phyloP scores from a whole-genome alignment of 2,888 invertebrate species.

The Glaucopsyche alexis region DNA sequence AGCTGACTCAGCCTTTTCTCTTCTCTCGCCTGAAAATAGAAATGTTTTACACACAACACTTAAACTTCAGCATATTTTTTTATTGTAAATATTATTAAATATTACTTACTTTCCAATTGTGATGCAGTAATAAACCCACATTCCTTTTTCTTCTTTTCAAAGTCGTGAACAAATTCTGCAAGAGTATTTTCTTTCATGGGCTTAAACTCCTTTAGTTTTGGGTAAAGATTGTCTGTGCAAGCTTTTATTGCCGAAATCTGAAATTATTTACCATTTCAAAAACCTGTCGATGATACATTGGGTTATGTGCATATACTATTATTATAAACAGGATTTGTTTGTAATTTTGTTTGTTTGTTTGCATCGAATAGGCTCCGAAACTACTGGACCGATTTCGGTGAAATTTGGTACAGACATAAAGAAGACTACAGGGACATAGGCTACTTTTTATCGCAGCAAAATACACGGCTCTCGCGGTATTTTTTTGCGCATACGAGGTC shows the following conservation, averaged over 20 bases:
- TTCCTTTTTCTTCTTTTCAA: conserved; percentile 56
- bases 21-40: conserved; percentile 46
- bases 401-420: no score
- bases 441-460: no score
- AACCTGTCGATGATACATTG: no score
- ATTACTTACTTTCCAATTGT: conserved; percentile 51
- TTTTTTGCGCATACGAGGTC: no score
- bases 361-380: no score
- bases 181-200: conserved; percentile 75
- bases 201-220: conserved; percentile 76
- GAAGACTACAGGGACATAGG: no score
- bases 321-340: no score
- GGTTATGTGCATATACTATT: no score
- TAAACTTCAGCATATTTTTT: neutral
- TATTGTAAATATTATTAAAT: conserved; percentile 23
- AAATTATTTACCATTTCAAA: conserved; percentile 40
- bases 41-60: neutral
- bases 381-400: no score
- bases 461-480: no score
- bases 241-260: conserved; percentile 83
- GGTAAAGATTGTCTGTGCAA: conserved; percentile 71
- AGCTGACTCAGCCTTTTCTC: conserved; percentile 48
- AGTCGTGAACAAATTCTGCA: conserved; percentile 71
- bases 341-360: no score
- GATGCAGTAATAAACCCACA: conserved; percentile 64